Evolutionary conservation across 92 coral and sea anemone genomes (phyloP).

Genomic region (Metridium senile): DNA sequence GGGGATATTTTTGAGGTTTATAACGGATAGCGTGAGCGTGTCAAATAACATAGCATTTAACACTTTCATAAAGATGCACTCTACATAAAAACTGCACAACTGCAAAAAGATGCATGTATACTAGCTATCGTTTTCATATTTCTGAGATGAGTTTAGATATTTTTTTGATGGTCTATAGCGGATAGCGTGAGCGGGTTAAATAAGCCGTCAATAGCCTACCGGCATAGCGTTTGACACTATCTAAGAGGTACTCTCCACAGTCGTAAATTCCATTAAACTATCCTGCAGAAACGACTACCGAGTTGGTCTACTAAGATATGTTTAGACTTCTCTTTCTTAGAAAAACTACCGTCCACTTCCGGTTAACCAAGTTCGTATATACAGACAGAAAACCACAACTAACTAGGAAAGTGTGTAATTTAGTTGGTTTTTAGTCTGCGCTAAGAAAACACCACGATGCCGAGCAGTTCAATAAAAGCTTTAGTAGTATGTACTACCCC

Average conservation of each 20-base stretch:
- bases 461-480: slow-evolving; percentile 48
- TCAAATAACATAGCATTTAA: background rate
- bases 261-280: background rate
- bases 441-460: slow-evolving; percentile 31
- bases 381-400: background rate
- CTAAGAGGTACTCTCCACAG: background rate
- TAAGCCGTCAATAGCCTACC: slow-evolving; percentile 4
- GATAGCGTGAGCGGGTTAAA: slow-evolving; percentile 2
- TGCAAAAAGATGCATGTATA: too few species aligned
- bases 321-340: too few species aligned
- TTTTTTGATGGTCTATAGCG: background rate
- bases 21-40: background rate
- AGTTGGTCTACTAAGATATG: too few species aligned
- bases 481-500: slow-evolving; percentile 79
- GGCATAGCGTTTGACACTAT: background rate
- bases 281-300: background rate
- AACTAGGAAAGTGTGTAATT: slow-evolving; percentile 55
- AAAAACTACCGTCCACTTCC: too few species aligned
- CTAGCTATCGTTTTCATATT: too few species aligned
- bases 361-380: background rate
- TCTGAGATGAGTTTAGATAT: background rate
- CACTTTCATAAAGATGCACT: background rate
- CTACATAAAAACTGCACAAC: too few species aligned
- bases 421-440: slow-evolving; percentile 54
- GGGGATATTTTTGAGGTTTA: too few species aligned